Evolutionary conservation across 2,888 invertebrate genomes (phyloP).

Genomic region (Oligia fasciuncula): DNA sequence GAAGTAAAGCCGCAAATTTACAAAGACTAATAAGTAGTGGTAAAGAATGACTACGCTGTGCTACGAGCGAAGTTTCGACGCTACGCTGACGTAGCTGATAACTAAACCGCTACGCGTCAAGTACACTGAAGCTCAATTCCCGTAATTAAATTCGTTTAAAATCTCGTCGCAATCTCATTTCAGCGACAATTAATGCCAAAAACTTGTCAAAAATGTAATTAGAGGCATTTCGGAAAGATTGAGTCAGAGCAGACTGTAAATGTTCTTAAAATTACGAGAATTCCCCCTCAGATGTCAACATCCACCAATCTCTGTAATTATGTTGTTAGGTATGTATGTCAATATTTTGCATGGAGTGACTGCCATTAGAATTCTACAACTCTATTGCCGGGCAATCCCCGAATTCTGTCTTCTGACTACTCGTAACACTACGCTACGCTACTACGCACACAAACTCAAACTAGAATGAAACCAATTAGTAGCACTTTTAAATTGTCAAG

Average conservation of each 20-base stretch:
- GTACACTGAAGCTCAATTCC: not conserved
- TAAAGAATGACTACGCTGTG: not conserved
- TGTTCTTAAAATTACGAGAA: too few species aligned
- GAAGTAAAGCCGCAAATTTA: not conserved
- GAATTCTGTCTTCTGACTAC: not conserved
- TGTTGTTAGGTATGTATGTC: not conserved
- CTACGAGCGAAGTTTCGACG: not conserved
- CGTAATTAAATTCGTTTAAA: too few species aligned
- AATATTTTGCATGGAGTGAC: not conserved
- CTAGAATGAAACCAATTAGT: too few species aligned
- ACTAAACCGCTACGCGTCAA: not conserved
- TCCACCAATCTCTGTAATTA: too few species aligned
- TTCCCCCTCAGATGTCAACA: not conserved
- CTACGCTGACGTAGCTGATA: not conserved
- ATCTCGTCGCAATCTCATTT: too few species aligned
- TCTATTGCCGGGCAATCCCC: not conserved
- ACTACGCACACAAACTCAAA: not conserved
- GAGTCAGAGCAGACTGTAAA: too few species aligned
- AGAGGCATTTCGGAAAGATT: too few species aligned
- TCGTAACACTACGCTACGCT: not conserved
- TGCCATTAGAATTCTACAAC: not conserved
- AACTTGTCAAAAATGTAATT: too few species aligned
- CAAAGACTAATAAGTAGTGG: not conserved
- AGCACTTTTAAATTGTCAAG: too few species aligned
- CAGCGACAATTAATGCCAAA: too few species aligned